Percentiles rank a stretch among this genome's conserved stretches.
These are phyloP conservation scores for Sparidentex hasta DNA, from an alignment of 2,797 vertebrate species.

Conservation along the genomic window DNA sequence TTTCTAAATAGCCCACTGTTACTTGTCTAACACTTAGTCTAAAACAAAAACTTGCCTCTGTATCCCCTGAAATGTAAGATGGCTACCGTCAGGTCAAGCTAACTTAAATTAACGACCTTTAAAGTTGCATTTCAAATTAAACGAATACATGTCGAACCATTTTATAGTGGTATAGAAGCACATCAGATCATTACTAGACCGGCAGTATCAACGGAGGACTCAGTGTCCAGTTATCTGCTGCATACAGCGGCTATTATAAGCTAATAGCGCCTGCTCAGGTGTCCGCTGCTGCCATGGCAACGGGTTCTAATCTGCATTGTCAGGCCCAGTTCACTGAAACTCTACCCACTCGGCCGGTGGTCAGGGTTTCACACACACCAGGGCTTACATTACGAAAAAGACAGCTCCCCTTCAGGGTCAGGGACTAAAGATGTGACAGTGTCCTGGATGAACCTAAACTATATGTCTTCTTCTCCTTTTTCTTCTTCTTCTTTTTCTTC, in stretches of 20 bases:
- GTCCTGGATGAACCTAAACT: not conserved
- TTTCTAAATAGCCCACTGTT: too few species aligned
- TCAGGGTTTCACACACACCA: constrained; percentile 75
- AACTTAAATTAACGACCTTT: not conserved
- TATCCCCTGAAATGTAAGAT: too few species aligned
- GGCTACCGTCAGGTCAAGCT: not conserved
- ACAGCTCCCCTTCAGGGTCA: constrained; percentile 27
- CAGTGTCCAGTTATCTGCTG: constrained; percentile 26
- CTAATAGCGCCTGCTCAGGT: constrained; percentile 80
- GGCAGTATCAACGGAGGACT: constrained; percentile 25
- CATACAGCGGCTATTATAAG: constrained; percentile 51
- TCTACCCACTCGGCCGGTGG: constrained; percentile 73
- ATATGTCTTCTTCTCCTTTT: not conserved
- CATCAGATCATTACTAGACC: not conserved
- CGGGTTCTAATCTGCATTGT: constrained; percentile 80
- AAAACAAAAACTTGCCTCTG: too few species aligned
- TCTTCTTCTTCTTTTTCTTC: not conserved
- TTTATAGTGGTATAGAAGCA: not conserved
- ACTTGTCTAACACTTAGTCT: too few species aligned
- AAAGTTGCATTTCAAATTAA: not conserved
- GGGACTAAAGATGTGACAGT: constrained; percentile 1
- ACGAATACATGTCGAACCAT: not conserved
- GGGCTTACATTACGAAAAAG: constrained; percentile 73
- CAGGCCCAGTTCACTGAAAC: constrained; percentile 84
- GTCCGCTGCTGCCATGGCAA: constrained; percentile 78